Base-by-base conservation (phyloP, 2,888 invertebrate species). In the Mythimna impura region DNA sequence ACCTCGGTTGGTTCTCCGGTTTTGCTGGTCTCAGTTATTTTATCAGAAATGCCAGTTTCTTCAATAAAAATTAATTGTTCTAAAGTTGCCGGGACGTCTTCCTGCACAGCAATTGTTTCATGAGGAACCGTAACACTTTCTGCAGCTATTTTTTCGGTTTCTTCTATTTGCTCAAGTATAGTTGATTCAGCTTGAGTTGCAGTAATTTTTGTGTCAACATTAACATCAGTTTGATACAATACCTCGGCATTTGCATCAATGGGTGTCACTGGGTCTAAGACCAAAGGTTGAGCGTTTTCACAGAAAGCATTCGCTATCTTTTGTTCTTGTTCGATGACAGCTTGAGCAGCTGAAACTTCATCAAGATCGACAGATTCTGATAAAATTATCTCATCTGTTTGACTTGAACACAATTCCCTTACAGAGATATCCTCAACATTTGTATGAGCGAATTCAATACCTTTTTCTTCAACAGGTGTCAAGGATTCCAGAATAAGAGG, bases 41-140 rank as follows among this genome's bases (percentile, higher is more conserved):
- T 25, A 14, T 3, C 34, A 52, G 25, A 30, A 62, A 25, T 8
- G 20, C 17, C 34, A 6, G 36, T 0, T 34, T 25, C 40, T 17
- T 65, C 30, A 20, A 76, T 66, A 4, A 43, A 34, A 30, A n/a
- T 12, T 20, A 66, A 20, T 47, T 71, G 71, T 76, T 77, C 63
- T 9, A 78, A 34, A 40, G 55, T 40, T 40, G 52, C 5, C 34
- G 66, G 0, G 57, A 0, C 43, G 5, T 57, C 50, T 70, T 71
- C 54, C 54, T 66, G 47, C 17, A 76, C 40, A 4, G 77, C 66
- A 71, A 60, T 47, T 9, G 43, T 62, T 54, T 17, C 47, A 6
- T 40, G 30, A 3, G 12, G n/a, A 34, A 10, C 47, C 43, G 71
- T 63, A 8, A 77, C 14, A 0, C 17, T 64, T 6, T 25, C 10